Base-by-base conservation (phyloP, 2,113 vertebrate genomes). In the Tympanuchus pallidicinctus region DNA sequence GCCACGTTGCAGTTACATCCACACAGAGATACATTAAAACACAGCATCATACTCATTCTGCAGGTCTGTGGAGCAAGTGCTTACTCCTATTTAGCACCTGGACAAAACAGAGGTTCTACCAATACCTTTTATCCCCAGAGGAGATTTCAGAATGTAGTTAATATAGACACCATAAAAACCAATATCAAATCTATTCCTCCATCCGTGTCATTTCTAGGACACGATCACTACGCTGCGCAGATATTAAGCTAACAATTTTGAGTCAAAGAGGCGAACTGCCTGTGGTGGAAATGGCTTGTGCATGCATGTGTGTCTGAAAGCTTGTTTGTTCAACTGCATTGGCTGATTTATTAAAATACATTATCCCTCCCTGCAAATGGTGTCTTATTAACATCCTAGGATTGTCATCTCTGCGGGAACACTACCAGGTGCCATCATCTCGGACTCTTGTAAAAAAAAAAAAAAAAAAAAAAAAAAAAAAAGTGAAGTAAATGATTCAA, bases 281-380 rank as follows among this genome's bases (percentile, higher is more conserved):
- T 43, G 38, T 9, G 20, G 72, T 86, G 69, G 45, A 92, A 95
- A 90, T 80, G 60, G 52, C 65, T 71, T 13, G 34, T 43, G 69
- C 43, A 36, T 45, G 52, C 57, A 47, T 14, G 34, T 43, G 65
- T 47, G n/a, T 42, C 90, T 94, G 85, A 89, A 89, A 82, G 75
- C 63, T 43, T 93, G 76, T 36, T 67, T 94, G 92, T 88, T 34
- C 82, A 78, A 88, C 76, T 61, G 11, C 10, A 92, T 77, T 80
- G 88, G 64, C 65, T 34, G 59, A 70, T 78, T 77, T 75, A 90
- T 93, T 93, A 84, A 96, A 93, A 92, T 57, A 64, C 22, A 94
- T 94, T 86, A 92, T 78, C 61, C 70, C 47, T 71, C 65, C 80
- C 73, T 86, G 61, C 72, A 88, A 64, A 86, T 40, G n/a, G 60